Evolutionary conservation across 2,797 vertebrate genomes (phyloP).

Genomic region (Oryzias sinensis): DNA sequence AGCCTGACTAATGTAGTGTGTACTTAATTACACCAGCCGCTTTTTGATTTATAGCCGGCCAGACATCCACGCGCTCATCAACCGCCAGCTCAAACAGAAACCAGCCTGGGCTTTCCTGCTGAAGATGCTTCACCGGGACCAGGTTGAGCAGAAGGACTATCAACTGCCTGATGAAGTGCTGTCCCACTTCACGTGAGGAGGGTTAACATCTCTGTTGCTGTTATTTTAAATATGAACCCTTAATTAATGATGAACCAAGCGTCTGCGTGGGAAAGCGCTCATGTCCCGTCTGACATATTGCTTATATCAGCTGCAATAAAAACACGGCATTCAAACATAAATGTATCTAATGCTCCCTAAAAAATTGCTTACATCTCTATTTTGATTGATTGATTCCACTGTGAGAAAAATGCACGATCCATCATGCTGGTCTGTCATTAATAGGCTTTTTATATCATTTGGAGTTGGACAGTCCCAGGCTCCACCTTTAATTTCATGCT

Average conservation of each 20-base stretch:
- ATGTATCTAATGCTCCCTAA: conserved; percentile 2
- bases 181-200: not conserved
- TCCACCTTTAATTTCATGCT: conserved; percentile 82
- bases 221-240: not conserved
- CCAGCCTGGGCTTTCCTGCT: conserved; percentile 43
- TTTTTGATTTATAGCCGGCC: conserved; percentile 83
- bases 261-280: not conserved
- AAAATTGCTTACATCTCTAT: conserved; percentile 20
- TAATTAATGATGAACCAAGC: not conserved
- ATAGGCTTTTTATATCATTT: conserved; percentile 74
- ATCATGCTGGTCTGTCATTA: conserved; percentile 71
- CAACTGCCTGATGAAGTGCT: conserved; percentile 42
- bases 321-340: conserved; percentile 3
- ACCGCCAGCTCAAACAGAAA: conserved; percentile 52
- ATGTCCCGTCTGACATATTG: too few species aligned
- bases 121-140: conserved; percentile 51
- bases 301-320: not conserved
- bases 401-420: conserved; percentile 70
- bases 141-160: conserved; percentile 49
- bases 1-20: conserved; percentile 88
- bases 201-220: not conserved
- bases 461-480: conserved; percentile 58
- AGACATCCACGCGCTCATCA: conserved; percentile 70
- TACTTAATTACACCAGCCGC: conserved; percentile 81
- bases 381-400: conserved; percentile 35